phyloP scores from a whole-genome alignment of 2,797 vertebrate genomes.

The Florisuga fusca region DNA sequence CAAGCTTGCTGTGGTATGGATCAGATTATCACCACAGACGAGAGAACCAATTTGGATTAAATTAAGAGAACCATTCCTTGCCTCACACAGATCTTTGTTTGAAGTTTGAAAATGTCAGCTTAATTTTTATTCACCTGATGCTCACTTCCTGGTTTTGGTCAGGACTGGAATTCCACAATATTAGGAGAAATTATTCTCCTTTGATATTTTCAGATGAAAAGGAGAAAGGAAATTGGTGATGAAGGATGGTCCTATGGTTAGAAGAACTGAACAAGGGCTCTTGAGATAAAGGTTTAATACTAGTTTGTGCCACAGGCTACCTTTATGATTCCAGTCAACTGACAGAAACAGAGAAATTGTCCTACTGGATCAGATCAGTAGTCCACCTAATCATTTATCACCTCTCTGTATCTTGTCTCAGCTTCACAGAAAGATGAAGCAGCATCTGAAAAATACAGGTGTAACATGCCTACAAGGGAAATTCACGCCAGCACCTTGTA shows the following conservation, averaged over 20 bases:
- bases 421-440: neutral
- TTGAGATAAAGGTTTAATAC: conserved; percentile 54
- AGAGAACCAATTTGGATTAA: conserved; percentile 58
- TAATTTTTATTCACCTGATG: conserved; percentile 64
- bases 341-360: conserved; percentile 21
- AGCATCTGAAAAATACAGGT: neutral
- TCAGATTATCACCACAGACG: conserved; percentile 42
- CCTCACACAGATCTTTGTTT: conserved; percentile 48
- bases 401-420: neutral
- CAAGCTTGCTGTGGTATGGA: conserved; percentile 32
- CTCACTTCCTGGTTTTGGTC: conserved; percentile 52
- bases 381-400: conserved; percentile 24
- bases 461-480: neutral
- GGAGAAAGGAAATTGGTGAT: conserved; percentile 56
- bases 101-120: conserved; percentile 61
- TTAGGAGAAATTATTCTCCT: conserved; percentile 49
- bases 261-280: conserved; percentile 19
- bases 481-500: neutral
- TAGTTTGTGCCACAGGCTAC: conserved; percentile 31
- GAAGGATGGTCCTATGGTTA: conserved; percentile 55
- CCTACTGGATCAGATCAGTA: neutral
- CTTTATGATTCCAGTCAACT: conserved; percentile 19
- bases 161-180: conserved; percentile 37
- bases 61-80: conserved; percentile 45
- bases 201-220: conserved; percentile 64